Evolutionary conservation across 1,140 invertebrate species (phyloP).

Genomic region (Colletes latitarsis): DNA sequence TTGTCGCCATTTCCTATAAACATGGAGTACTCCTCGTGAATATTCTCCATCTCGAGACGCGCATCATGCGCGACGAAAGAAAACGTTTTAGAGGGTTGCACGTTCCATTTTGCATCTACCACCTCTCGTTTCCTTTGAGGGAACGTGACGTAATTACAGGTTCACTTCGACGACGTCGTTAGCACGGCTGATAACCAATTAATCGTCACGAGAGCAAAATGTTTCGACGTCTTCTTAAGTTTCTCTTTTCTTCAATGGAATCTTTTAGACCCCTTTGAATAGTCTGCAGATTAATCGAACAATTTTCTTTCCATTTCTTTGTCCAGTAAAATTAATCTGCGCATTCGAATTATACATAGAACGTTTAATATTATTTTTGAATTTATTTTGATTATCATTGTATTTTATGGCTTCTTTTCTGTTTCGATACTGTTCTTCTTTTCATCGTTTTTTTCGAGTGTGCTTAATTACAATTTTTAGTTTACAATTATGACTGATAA

Average conservation of each 20-base stretch:
- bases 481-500: no score
- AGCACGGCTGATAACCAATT: constrained; percentile 11
- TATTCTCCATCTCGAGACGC: background rate
- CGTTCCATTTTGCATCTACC: background rate
- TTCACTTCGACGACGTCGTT: background rate
- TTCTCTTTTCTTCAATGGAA: background rate
- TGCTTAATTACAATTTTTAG: no score
- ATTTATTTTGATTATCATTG: no score
- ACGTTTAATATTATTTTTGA: no score
- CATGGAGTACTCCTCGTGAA: background rate
- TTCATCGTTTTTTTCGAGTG: no score
- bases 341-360: no score
- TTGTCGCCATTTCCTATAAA: background rate
- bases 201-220: background rate
- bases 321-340: no score
- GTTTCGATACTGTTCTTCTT: no score
- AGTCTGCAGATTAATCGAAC: no score
- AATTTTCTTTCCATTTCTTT: no score
- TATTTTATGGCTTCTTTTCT: no score
- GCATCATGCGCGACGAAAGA: background rate
- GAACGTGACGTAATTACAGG: constrained; percentile 22
- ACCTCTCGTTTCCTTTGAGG: constrained; percentile 17
- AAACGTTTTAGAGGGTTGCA: background rate
- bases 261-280: background rate
- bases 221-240: background rate